Conservation (phyloP, 2,888 invertebrate genomes). For the Luffia ferchaultella region DNA sequence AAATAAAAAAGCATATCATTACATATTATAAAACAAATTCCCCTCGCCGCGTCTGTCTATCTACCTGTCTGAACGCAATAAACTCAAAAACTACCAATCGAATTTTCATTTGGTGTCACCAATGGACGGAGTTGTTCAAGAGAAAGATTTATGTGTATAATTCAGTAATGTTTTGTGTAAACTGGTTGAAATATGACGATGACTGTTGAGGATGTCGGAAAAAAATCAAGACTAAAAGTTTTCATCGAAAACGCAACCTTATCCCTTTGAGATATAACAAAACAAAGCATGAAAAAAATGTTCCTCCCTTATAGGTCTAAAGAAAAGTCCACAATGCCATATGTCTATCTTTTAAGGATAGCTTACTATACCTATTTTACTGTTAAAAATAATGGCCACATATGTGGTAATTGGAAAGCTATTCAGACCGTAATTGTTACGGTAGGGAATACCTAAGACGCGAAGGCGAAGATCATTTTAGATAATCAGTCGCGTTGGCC, state of each 20-base stretch:
- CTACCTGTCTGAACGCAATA: not conserved
- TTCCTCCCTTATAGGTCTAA: slow-evolving; percentile 3
- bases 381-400: not conserved
- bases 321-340: not conserved
- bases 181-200: not conserved
- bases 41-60: not conserved
- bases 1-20: not conserved
- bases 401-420: no score
- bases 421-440: no score
- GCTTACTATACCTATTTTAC: not conserved
- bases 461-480: no score
- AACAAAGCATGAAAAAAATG: not conserved
- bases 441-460: no score
- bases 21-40: not conserved
- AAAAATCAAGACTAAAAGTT: not conserved
- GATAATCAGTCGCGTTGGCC: no score
- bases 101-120: not conserved
- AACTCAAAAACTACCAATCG: not conserved
- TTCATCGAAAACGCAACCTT: not conserved
- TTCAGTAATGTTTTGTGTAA: not conserved
- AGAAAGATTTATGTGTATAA: not conserved
- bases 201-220: not conserved
- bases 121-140: not conserved
- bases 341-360: slow-evolving; percentile 1
- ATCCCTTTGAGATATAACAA: slow-evolving; percentile 3